These are phyloP conservation scores for Acleris holmiana DNA, from an alignment of 2,888 invertebrate species.

Conservation along the genomic window DNA sequence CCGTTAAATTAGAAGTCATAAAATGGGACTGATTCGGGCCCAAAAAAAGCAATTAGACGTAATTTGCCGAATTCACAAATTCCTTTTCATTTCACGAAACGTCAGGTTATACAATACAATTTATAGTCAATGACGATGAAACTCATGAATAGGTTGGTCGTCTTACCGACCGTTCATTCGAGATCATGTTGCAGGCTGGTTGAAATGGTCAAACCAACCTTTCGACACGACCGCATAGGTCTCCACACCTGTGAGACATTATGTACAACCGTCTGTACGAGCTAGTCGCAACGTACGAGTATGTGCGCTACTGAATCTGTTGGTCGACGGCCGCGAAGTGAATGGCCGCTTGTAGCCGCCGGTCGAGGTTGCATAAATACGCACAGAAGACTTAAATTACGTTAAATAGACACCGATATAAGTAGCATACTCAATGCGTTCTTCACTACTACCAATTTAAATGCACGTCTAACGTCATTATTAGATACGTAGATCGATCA, in stretches of 20 bases:
- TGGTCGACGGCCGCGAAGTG: too few relatives aligned
- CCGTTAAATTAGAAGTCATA: conserved; percentile 19
- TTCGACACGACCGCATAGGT: too few relatives aligned
- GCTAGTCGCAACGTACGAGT: too few relatives aligned
- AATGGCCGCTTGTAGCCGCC: too few relatives aligned
- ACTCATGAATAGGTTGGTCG: neutral
- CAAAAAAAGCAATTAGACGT: conserved; percentile 5
- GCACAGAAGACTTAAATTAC: conserved; percentile 12
- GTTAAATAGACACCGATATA: conserved; percentile 3
- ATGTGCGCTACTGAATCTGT: neutral
- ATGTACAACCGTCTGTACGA: too few relatives aligned
- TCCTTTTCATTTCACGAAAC: neutral
- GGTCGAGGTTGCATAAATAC: conserved; percentile 6
- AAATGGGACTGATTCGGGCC: conserved; percentile 8
- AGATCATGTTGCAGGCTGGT: too few relatives aligned
- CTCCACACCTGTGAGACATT: too few relatives aligned
- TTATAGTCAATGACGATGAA: neutral
- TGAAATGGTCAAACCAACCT: too few relatives aligned
- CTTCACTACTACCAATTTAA: conserved; percentile 27
- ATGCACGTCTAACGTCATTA: conserved; percentile 35
- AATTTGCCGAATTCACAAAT: neutral
- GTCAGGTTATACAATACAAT: neutral
- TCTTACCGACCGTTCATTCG: too few relatives aligned
- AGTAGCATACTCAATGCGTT: conserved; percentile 11
- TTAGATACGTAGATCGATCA: conserved; percentile 21